Evolutionary conservation across 2,888 invertebrate species (phyloP).

Genomic region (Masnerella sp.): DNA sequence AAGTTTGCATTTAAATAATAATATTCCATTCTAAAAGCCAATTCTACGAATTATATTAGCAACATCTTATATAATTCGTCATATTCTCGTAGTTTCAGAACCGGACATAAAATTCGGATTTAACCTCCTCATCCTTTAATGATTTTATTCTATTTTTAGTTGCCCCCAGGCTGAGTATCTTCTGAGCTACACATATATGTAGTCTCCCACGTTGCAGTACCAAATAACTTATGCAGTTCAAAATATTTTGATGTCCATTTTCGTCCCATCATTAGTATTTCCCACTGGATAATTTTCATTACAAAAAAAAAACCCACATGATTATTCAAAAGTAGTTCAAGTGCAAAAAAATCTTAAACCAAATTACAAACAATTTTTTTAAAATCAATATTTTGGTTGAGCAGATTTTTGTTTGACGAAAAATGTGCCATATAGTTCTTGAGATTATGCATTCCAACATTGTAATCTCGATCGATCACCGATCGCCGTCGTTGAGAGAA

Average conservation of each 20-base stretch:
- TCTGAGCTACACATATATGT: background rate
- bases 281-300: background rate
- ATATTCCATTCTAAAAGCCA: too few relatives aligned
- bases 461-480: too few relatives aligned
- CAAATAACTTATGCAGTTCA: constrained; percentile 15
- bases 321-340: too few relatives aligned
- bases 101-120: constrained; percentile 13
- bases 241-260: constrained; percentile 23
- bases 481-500: too few relatives aligned
- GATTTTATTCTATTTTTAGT: constrained; percentile 30
- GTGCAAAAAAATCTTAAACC: too few relatives aligned
- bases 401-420: too few relatives aligned
- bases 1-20: too few relatives aligned
- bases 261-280: background rate
- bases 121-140: constrained; percentile 30
- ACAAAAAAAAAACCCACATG: background rate
- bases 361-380: too few relatives aligned
- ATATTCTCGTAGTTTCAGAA: constrained; percentile 7
- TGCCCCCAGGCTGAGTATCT: constrained; percentile 11
- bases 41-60: too few relatives aligned
- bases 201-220: constrained; percentile 16
- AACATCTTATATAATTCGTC: constrained; percentile 5
- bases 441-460: too few relatives aligned
- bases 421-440: too few relatives aligned
- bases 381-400: too few relatives aligned